phyloP scores from a whole-genome alignment of 2,797 vertebrate species.

The Threskiornis aethiopicus region DNA sequence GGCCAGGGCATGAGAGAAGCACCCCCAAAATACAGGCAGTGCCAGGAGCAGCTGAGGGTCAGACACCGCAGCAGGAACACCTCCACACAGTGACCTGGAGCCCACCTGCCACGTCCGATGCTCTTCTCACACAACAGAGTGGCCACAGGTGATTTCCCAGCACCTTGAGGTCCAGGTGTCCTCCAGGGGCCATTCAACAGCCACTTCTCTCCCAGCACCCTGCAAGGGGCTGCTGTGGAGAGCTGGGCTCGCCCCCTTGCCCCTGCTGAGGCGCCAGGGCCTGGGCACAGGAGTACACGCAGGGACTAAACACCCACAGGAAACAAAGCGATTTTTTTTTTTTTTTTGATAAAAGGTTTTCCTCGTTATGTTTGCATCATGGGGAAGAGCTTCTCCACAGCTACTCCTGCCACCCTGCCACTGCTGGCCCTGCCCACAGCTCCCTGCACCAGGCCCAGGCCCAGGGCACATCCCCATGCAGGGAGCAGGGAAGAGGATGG shows the following conservation, averaged over 20 bases:
- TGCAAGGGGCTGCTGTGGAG: not conserved
- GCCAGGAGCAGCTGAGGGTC: not conserved
- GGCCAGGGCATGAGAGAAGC: not conserved
- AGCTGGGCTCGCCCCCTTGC: not conserved
- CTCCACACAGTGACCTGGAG: not conserved
- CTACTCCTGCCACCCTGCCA: not conserved
- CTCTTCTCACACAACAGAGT: not conserved
- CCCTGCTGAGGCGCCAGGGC: not conserved
- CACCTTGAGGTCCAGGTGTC: not conserved
- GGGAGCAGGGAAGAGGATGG: not conserved
- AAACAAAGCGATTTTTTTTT: not conserved
- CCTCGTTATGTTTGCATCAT: not conserved
- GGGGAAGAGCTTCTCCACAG: not conserved
- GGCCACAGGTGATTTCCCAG: not conserved
- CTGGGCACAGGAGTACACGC: too few species aligned
- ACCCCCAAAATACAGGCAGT: not conserved
- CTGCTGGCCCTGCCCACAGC: not conserved
- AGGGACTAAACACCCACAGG: not conserved
- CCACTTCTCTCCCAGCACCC: not conserved
- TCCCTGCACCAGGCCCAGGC: not conserved
- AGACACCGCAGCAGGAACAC: not conserved
- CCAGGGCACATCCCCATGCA: not conserved
- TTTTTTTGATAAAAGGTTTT: not conserved
- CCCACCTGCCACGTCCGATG: not conserved
- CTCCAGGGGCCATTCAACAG: not conserved